Evolutionary conservation across 2,888 invertebrate species (phyloP), one percentile per base, ranked within the genome.

Genomic region (Marronus borbonicus): DNA sequence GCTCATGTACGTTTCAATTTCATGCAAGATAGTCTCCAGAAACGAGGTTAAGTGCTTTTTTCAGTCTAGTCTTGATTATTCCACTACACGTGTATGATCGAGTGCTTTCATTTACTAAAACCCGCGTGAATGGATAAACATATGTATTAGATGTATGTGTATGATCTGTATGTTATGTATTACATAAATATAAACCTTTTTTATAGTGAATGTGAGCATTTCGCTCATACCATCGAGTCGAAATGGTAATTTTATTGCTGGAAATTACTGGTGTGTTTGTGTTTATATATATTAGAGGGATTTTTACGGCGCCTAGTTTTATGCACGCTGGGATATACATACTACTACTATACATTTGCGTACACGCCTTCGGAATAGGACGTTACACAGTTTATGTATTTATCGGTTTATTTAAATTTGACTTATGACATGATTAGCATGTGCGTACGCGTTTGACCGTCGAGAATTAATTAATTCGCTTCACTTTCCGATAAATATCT

Each of bases 1-100:
- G 17, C 44, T 39, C 20, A 58, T 58, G 39, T 28, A 44, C 55
- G 72, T 74, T 74, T 74, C 60, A 74, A 60, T 74, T 74, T 74
- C 62, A 74, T 74, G 24, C 60, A 60, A 74, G 72, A 74, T 74
- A 74, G 60, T 74, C 12, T 60, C 60, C 24, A 74, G 60, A 78
- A 81, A 80, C 79, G 79, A 78, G 82, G 82, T 83, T 83, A 83
- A 83, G 83, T 82, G 83, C 80, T 82, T 82, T 82, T 44, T 82
- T 79, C 80, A 81, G 78, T 81, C 81, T 80, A 80, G 81, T 79
- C 79, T 81, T 80, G 83, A 84, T 83, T 84, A 82, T 81, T 81
- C 80, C 80, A 81, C 82, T 81, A 82, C 83, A 84, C 84, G 84
- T 84, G 83, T 80, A 82, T 83, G 81, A 83, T 83, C 83, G 82